phyloP scores from a whole-genome alignment of 2,797 vertebrate species.

The Coranthus polyacanthus region DNA sequence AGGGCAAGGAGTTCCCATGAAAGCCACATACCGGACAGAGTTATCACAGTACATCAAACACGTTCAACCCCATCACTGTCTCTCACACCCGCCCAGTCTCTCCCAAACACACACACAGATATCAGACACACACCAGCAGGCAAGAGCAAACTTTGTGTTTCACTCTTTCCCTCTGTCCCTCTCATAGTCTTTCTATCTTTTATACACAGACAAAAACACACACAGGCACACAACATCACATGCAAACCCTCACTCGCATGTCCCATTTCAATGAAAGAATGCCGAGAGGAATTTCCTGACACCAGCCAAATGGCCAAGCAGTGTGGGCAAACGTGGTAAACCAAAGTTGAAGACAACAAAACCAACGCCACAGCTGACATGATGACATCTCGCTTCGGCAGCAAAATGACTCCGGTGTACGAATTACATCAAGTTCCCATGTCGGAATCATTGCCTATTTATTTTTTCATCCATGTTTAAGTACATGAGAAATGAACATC shows the following conservation, averaged over 20 bases:
- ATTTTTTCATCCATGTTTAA: constrained; percentile 1
- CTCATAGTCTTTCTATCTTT: constrained; percentile 40
- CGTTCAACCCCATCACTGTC: constrained; percentile 70
- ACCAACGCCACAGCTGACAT: constrained; percentile 30
- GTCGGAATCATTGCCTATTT: constrained; percentile 41
- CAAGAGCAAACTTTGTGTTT: constrained; percentile 53
- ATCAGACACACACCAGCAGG: constrained; percentile 51
- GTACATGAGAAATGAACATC: constrained; percentile 53
- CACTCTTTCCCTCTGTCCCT: constrained; percentile 23
- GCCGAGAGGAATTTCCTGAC: constrained; percentile 77
- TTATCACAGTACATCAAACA: constrained; percentile 84
- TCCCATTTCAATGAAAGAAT: constrained; percentile 74
- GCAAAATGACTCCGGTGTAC: constrained; percentile 22
- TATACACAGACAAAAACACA: constrained; percentile 40
- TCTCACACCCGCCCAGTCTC: constrained; percentile 59
- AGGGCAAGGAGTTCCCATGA: constrained; percentile 85
- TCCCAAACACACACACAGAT: constrained; percentile 43
- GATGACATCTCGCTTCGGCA: constrained; percentile 35
- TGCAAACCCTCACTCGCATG: constrained; percentile 50
- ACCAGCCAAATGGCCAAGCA: constrained; percentile 69
- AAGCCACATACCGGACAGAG: constrained; percentile 84
- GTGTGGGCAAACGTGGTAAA: constrained; percentile 53
- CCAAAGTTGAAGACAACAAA: constrained; percentile 53
- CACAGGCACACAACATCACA: constrained; percentile 46
- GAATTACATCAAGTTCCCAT: constrained; percentile 12